A percentile compares a stretch with the other conserved stretches of the same genome.
phyloP scores from a whole-genome alignment of 2,888 invertebrate species.

The Zeuzera pyrina region DNA sequence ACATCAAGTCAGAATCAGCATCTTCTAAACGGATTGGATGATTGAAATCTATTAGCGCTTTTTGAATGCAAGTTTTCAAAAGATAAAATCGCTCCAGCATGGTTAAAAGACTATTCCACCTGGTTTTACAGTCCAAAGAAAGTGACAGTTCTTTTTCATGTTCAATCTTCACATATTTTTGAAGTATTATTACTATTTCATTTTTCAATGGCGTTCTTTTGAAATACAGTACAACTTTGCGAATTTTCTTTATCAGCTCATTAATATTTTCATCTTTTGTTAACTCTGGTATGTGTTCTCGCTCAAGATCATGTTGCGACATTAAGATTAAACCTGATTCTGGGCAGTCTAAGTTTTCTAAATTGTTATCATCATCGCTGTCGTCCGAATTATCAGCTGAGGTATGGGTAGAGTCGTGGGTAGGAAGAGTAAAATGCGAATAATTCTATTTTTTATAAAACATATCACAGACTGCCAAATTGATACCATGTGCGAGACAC shows the following conservation, averaged over 20 bases:
- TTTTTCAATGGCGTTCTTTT: not conserved
- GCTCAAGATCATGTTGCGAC: not conserved
- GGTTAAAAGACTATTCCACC: not conserved
- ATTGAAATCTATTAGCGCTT: not conserved
- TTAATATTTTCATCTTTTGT: not conserved
- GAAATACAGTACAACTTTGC: not conserved
- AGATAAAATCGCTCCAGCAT: not conserved
- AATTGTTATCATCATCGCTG: not conserved
- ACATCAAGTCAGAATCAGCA: not conserved
- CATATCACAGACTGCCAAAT: not conserved
- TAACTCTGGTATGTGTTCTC: not conserved
- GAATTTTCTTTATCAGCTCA: not conserved
- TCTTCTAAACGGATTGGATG: not conserved
- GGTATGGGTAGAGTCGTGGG: not conserved
- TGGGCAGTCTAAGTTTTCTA: no score
- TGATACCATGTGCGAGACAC: not conserved
- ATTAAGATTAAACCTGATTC: no score
- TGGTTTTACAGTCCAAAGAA: not conserved
- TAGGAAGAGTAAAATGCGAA: not conserved
- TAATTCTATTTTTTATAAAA: not conserved
- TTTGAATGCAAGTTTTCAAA: not conserved
- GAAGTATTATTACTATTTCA: no score
- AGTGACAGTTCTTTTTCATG: not conserved
- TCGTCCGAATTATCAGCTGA: not conserved
- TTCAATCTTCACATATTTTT: not conserved